These are phyloP conservation scores for Dolichopus griseipennis DNA, from an alignment of 2,888 invertebrate genomes.

Conservation along the genomic window DNA sequence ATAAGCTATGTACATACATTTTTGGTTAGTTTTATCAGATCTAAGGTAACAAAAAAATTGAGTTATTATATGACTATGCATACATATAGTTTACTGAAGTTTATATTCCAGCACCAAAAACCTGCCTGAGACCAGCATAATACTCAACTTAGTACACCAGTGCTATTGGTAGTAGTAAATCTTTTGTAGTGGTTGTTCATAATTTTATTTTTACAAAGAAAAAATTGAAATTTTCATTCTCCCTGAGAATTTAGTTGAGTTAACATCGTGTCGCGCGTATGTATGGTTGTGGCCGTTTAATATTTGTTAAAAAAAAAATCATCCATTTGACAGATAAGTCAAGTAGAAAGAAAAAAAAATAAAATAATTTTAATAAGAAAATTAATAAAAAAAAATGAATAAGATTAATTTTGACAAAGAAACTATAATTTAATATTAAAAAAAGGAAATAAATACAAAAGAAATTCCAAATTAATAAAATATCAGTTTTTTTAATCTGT, in stretches of 20 bases:
- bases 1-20: no score
- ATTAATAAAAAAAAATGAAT: neutral
- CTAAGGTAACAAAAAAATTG: no score
- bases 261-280: neutral
- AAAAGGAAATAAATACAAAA: no score
- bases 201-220: no score
- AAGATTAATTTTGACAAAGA: neutral
- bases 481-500: neutral
- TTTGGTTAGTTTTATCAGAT: no score
- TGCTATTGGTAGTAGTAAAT: no score
- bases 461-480: no score
- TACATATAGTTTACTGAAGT: no score
- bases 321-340: slow-evolving; percentile 1
- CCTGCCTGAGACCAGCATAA: no score
- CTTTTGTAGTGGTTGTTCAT: neutral
- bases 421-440: neutral
- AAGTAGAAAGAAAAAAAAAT: neutral
- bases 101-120: no score
- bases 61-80: no score
- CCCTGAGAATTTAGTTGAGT: neutral
- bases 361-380: neutral
- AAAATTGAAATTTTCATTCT: neutral
- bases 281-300: neutral
- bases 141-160: no score
- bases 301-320: neutral